Conservation (phyloP, 1,140 invertebrate genomes). For the Vanessa tameamea region DNA sequence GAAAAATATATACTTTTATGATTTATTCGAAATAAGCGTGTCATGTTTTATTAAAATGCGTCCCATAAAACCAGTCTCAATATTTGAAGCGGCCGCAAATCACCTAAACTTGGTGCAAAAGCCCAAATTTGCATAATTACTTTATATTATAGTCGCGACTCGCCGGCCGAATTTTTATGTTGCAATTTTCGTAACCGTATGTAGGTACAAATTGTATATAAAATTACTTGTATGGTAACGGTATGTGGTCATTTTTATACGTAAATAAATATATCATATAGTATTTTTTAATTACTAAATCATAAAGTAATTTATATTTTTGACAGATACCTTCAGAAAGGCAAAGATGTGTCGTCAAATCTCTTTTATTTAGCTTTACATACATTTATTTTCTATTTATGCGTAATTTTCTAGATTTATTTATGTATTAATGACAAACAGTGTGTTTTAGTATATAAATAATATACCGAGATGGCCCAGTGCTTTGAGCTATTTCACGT, state of each 20-base stretch:
- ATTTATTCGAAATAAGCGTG: not conserved
- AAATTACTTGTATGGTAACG: not conserved
- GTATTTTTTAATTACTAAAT: too few species aligned
- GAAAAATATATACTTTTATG: not conserved
- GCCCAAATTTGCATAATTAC: slow-evolving; percentile 61
- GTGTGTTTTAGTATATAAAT: too few species aligned
- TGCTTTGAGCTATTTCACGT: too few species aligned
- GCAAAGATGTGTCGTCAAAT: too few species aligned
- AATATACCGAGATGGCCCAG: too few species aligned
- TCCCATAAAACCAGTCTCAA: slow-evolving; percentile 40
- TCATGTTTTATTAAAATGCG: slow-evolving; percentile 11
- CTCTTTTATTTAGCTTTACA: too few species aligned
- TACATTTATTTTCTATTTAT: too few species aligned
- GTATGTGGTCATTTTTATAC: not conserved
- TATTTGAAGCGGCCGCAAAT: slow-evolving; percentile 53
- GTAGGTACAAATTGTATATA: slow-evolving; percentile 26
- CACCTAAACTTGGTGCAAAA: slow-evolving; percentile 60
- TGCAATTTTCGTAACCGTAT: slow-evolving; percentile 42
- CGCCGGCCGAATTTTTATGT: slow-evolving; percentile 55
- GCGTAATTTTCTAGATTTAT: too few species aligned
- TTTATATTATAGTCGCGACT: slow-evolving; percentile 59
- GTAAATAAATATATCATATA: too few species aligned
- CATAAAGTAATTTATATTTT: too few species aligned
- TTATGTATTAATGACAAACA: too few species aligned
- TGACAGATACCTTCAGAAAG: too few species aligned